A percentile compares a stretch with the other conserved stretches of the same genome.
Conservation (phyloP, 2,888 invertebrate genomes). For the Acholoe squamosa region DNA sequence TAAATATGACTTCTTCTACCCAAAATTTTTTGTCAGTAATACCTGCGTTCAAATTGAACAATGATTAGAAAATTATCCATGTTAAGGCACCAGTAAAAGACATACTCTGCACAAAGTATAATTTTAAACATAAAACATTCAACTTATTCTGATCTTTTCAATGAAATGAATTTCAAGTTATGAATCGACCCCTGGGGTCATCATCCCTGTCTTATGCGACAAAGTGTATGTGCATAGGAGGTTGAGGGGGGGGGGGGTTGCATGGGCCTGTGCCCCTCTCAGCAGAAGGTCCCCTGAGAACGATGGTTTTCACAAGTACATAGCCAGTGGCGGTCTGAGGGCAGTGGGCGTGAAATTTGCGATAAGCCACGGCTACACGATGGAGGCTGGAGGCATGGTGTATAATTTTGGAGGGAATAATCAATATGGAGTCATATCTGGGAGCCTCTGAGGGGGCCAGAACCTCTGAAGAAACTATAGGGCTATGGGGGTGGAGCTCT, state of each 20-base stretch:
- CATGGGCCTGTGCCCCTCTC: background rate
- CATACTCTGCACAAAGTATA: no score
- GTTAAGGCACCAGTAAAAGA: no score
- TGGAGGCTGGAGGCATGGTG: background rate
- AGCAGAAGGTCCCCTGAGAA: background rate
- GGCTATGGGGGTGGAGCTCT: background rate
- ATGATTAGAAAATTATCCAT: no score
- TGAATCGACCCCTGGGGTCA: no score
- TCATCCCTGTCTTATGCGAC: no score
- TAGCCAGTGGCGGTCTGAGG: background rate
- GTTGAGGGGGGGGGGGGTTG: background rate
- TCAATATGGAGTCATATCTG: slow-evolving; percentile 32
- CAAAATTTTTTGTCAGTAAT: no score
- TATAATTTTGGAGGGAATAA: slow-evolving; percentile 44
- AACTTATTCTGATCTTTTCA: no score
- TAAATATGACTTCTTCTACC: no score
- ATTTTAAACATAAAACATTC: no score
- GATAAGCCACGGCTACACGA: background rate
- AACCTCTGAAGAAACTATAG: background rate
- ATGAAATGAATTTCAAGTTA: no score
- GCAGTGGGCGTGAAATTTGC: slow-evolving; percentile 37
- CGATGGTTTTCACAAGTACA: slow-evolving; percentile 33
- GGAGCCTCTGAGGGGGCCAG: background rate
- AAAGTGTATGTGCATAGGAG: no score
- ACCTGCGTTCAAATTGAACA: no score